Conservation (phyloP, 1,140 invertebrate genomes). For the Pseudomyrmex sp. region DNA sequence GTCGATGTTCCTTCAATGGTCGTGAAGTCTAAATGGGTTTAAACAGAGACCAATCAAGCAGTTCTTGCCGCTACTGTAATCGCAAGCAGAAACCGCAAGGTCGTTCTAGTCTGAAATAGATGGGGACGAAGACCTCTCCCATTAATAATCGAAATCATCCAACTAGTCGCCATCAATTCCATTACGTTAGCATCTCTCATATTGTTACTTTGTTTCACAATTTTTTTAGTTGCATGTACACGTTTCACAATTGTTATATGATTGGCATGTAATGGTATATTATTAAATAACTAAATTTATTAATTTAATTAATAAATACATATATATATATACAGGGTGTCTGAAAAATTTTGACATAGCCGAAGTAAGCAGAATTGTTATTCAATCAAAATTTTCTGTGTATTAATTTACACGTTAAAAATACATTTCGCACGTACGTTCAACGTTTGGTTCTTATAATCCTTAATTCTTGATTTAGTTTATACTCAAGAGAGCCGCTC, state of each 20-base stretch:
- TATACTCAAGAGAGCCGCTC: no score
- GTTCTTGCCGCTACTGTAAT: slow-evolving; percentile 17
- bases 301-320: no score
- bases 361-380: no score
- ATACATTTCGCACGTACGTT: no score
- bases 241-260: no score
- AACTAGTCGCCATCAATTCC: slow-evolving; percentile 21
- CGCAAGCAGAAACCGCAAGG: slow-evolving; percentile 22
- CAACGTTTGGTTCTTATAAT: no score
- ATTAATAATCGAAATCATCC: neutral
- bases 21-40: slow-evolving; percentile 66
- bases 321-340: no score
- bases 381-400: no score
- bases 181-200: neutral
- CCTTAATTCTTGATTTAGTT: no score
- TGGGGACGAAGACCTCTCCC: neutral
- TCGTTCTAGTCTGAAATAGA: slow-evolving; percentile 28
- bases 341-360: no score
- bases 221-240: neutral
- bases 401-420: no score
- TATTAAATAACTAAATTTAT: neutral
- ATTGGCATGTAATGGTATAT: neutral
- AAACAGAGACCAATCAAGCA: slow-evolving; percentile 69
- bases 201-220: neutral
- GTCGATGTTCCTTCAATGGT: slow-evolving; percentile 62